Evolutionary conservation across 1,140 invertebrate species (phyloP), one percentile per base, ranked within the genome.

Genomic region (Aphaenogaster ashmeadi): DNA sequence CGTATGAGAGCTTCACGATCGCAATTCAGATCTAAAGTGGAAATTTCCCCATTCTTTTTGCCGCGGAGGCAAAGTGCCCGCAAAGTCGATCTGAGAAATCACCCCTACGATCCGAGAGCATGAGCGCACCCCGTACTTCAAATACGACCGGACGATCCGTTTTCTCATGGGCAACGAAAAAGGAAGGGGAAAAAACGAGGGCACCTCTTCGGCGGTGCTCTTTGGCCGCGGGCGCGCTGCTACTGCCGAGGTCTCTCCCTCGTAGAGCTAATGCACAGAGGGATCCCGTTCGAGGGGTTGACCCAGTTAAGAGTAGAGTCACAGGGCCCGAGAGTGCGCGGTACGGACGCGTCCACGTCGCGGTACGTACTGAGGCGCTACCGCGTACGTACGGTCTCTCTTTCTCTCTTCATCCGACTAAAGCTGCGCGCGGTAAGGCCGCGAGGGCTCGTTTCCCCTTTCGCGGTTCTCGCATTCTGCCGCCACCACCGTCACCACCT

Each of bases 311-410:
- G 84, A 86, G 50, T 62, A 8, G 75, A 44, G 56, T 64, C 77
- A 27, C 27, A 69, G 67, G 84, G 88, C 87, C 87, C 89, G 92
- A 91, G 93, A 93, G 88, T 94, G 93, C 92, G 92, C 93, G 91
- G 88, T 93, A 91, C 92, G 89, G 87, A 90, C 93, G 91, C 89
- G 90, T 90, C 91, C 92, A 89, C 92, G 93, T 93, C 93, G 92
- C 92, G 93, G 89, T 92, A 88, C 91, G 87, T 91, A 93, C 93
- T 93, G 90, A 91, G 69, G 69, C 44, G 50, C 27, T 41, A 62
- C 56, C 56, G 33, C 64, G 80, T 84, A 60, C 33, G 36, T 58
- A 47, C 72, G 44, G 36, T 75, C 54, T 78, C 56, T 74, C 84
- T 87, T 71, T 85, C 86, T 71, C 86, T 50, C 64, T 69, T 47